Conservation (phyloP, 1,140 invertebrate species). For the Drosophila triauraria region DNA sequence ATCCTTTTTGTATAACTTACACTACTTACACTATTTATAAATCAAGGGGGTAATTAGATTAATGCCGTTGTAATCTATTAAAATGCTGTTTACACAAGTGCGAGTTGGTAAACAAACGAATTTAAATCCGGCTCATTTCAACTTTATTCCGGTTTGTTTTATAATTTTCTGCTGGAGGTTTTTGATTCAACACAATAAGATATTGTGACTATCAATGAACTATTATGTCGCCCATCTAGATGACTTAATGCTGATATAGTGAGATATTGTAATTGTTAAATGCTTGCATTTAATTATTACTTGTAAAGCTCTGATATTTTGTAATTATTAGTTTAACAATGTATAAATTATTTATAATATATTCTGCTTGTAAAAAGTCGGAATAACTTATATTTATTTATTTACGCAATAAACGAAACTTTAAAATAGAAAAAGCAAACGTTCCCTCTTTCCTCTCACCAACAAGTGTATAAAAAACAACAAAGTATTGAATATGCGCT, state of each 20-base stretch:
- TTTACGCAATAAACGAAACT: not conserved
- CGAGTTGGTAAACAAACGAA: slow-evolving; percentile 20
- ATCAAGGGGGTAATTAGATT: slow-evolving; percentile 7
- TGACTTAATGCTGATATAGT: not conserved
- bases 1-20: slow-evolving; percentile 15
- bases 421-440: too few relatives aligned
- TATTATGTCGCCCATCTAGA: not conserved
- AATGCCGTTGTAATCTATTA: not conserved
- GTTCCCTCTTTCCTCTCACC: too few relatives aligned
- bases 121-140: slow-evolving; percentile 9
- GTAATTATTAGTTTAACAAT: slow-evolving; percentile 5
- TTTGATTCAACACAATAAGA: slow-evolving; percentile 4
- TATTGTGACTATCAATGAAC: slow-evolving; percentile 11
- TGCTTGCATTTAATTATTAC: slow-evolving; percentile 1
- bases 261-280: slow-evolving; percentile 2
- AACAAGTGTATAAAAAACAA: too few relatives aligned
- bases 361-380: not conserved
- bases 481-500: too few relatives aligned
- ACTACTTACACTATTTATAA: slow-evolving; percentile 13
- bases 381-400: not conserved
- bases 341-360: slow-evolving; percentile 1
- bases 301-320: not conserved
- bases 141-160: not conserved
- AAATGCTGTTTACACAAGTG: not conserved
- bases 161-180: not conserved